phyloP scores from a whole-genome alignment of 1,140 invertebrate species.

The Aphelenchoides fujianensis region DNA sequence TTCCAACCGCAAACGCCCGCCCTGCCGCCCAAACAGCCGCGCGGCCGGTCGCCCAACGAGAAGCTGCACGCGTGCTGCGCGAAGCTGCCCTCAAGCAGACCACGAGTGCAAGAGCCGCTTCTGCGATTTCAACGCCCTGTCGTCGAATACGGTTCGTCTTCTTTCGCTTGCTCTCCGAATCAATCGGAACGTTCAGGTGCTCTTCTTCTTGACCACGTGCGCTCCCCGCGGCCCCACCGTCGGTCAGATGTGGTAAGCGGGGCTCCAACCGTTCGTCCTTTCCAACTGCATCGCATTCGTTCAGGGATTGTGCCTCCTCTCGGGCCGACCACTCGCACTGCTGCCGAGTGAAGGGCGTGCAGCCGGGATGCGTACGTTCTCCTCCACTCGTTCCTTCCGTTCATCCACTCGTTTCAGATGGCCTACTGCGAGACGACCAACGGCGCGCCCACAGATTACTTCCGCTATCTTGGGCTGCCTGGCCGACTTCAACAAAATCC shows the following conservation, averaged over 20 bases:
- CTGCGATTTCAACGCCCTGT: constrained; percentile 57
- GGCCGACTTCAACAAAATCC: constrained; percentile 60
- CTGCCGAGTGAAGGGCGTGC: constrained; percentile 42
- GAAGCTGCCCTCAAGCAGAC: constrained; percentile 53
- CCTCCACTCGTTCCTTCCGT: neutral
- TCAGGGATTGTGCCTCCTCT: constrained; percentile 58
- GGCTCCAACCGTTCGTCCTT: too few species aligned
- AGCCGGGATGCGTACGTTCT: constrained; percentile 42
- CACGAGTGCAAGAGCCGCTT: constrained; percentile 56
- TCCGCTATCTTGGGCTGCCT: constrained; percentile 56
- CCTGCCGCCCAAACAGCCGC: constrained; percentile 39
- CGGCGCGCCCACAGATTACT: constrained; percentile 61
- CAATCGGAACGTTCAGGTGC: constrained; percentile 52
- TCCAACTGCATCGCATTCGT: neutral
- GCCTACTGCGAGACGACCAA: constrained; percentile 61
- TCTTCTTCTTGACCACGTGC: constrained; percentile 46
- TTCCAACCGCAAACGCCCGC: constrained; percentile 18
- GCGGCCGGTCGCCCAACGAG: constrained; percentile 45
- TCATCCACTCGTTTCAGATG: constrained; percentile 32
- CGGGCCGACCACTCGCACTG: constrained; percentile 50
- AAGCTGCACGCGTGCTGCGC: constrained; percentile 55
- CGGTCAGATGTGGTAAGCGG: constrained; percentile 55
- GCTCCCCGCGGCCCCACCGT: constrained; percentile 55
- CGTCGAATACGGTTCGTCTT: constrained; percentile 48
- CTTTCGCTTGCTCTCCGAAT: too few species aligned